Conservation (phyloP, 1,140 invertebrate species). For the Brevipalpus yothersi region DNA sequence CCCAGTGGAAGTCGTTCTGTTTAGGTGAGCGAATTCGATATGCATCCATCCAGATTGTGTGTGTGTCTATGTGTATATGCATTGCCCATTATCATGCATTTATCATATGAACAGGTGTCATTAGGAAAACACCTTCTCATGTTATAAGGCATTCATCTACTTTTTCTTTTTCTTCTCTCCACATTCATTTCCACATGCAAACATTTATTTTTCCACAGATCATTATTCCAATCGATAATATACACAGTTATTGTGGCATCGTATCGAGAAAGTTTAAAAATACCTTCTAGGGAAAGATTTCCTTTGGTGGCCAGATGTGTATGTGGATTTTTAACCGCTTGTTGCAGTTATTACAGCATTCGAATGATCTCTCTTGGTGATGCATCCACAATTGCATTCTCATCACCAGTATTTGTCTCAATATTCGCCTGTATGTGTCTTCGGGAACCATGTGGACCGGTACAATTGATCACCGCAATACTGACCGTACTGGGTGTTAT, state of each 20-base stretch:
- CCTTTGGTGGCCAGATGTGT: not conserved
- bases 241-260: not conserved
- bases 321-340: not conserved
- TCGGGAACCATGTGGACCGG: slow-evolving; percentile 26
- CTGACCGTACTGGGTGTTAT: slow-evolving; percentile 24
- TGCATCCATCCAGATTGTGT: not conserved
- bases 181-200: too few species aligned
- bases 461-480: slow-evolving; percentile 23
- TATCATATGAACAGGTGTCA: too few species aligned
- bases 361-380: slow-evolving; percentile 24
- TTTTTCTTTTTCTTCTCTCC: too few species aligned
- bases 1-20: not conserved
- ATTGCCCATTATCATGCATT: too few species aligned
- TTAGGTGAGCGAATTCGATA: not conserved
- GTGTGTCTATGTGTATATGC: too few species aligned
- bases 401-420: slow-evolving; percentile 28
- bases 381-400: slow-evolving; percentile 30
- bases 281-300: not conserved
- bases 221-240: not conserved
- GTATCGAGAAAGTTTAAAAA: not conserved
- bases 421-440: slow-evolving; percentile 27
- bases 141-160: too few species aligned
- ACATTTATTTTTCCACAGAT: not conserved
- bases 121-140: too few species aligned
- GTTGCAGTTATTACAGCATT: not conserved